Percentiles rank a stretch among this genome's conserved stretches.
Conservation (phyloP, 2,113 vertebrate species). For the Pungitius pungitius region DNA sequence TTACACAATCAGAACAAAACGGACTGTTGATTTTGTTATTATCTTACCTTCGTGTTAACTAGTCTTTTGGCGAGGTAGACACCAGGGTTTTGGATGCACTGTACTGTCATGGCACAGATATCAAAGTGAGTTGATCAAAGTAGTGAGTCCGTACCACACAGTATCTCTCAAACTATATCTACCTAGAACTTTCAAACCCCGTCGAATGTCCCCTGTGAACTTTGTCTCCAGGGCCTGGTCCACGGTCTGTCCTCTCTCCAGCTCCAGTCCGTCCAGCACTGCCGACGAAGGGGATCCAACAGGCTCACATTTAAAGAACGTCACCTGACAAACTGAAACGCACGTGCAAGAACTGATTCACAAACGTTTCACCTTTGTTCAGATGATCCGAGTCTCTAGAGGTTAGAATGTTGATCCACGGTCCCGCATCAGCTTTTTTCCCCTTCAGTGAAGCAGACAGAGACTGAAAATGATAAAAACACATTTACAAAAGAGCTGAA, state of each 20-base stretch:
- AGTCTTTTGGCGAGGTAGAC: constrained; percentile 73
- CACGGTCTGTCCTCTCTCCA: constrained; percentile 44
- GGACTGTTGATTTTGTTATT: not conserved
- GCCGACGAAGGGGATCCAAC: not conserved
- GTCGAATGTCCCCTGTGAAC: constrained; percentile 70
- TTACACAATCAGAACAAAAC: not conserved
- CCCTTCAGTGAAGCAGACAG: constrained; percentile 63
- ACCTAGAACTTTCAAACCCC: constrained; percentile 74
- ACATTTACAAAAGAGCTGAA: not conserved
- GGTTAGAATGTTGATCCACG: constrained; percentile 75
- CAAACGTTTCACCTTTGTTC: constrained; percentile 58
- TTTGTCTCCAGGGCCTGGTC: constrained; percentile 63
- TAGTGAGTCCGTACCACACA: not conserved
- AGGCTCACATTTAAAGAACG: not conserved
- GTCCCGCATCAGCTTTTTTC: constrained; percentile 64
- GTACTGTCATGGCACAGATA: constrained; percentile 55
- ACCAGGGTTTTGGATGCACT: constrained; percentile 64
- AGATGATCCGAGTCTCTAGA: constrained; percentile 70
- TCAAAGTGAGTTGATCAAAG: not conserved
- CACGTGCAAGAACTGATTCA: not conserved
- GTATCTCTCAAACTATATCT: not conserved
- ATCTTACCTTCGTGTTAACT: constrained; percentile 65
- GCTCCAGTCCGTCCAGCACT: constrained; percentile 74
- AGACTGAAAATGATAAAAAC: constrained; percentile 35
- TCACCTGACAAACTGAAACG: not conserved